Percentiles rank a stretch among this genome's conserved stretches.
phyloP scores from a whole-genome alignment of 2,113 vertebrate species.

The Channa maculata region DNA sequence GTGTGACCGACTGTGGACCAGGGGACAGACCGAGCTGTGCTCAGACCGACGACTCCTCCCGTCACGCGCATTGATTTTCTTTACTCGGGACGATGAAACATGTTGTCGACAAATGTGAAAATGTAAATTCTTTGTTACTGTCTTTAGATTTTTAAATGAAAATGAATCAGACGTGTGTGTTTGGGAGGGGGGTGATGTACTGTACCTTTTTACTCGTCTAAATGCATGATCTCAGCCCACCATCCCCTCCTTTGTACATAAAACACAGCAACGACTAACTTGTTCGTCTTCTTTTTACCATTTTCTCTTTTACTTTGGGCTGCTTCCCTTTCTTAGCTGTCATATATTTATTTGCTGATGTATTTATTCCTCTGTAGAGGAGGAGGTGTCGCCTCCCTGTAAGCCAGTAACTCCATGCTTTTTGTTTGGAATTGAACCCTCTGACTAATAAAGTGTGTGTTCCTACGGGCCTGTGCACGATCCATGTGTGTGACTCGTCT shows the following conservation, averaged over 20 bases:
- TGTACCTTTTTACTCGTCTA: conserved; percentile 17
- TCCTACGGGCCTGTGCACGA: conserved; percentile 71
- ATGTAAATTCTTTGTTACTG: conserved; percentile 59
- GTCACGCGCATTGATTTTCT: conserved; percentile 48
- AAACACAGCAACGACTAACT: conserved; percentile 67
- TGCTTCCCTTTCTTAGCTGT: conserved; percentile 42
- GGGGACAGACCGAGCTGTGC: conserved; percentile 48
- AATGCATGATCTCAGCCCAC: conserved; percentile 51
- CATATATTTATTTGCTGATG: conserved; percentile 71
- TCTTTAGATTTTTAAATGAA: conserved; percentile 42
- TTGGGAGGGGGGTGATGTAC: neutral
- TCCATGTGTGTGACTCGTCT: conserved; percentile 54
- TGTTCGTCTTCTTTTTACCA: conserved; percentile 20
- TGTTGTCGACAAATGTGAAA: conserved; percentile 34
- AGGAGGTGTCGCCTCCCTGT: conserved; percentile 61
- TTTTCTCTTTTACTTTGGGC: conserved; percentile 41
- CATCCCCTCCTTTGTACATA: conserved; percentile 69
- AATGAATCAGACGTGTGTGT: neutral
- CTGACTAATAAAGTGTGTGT: conserved; percentile 83
- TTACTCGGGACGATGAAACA: neutral
- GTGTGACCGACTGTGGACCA: neutral
- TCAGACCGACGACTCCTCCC: conserved; percentile 47
- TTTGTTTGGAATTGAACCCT: conserved; percentile 48
- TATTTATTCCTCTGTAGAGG: conserved; percentile 55
- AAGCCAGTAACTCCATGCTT: conserved; percentile 69